Evolutionary conservation across 2,888 invertebrate species (phyloP).

Genomic region (Patella ulyssiponensis): DNA sequence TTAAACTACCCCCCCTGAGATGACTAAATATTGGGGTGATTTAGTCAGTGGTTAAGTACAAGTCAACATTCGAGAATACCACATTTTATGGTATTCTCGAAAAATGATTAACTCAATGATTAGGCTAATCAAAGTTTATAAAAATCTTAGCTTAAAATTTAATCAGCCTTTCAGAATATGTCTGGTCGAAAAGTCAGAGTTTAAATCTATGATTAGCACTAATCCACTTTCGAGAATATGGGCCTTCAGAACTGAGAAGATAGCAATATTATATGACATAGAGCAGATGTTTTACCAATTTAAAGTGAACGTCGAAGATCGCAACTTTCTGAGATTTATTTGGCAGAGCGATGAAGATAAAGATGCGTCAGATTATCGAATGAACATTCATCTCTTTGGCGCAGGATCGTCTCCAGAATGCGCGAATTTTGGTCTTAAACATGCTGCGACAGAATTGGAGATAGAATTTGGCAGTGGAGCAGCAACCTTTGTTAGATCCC

Average conservation of each 20-base stretch:
- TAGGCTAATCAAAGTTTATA: too few relatives aligned
- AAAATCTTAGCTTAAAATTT: too few relatives aligned
- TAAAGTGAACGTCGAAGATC: constrained; percentile 20
- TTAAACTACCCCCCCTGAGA: too few relatives aligned
- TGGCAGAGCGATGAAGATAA: constrained; percentile 27
- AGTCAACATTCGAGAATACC: too few relatives aligned
- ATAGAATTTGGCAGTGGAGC: constrained; percentile 17
- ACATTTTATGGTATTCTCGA: too few relatives aligned
- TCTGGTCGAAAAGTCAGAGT: too few relatives aligned
- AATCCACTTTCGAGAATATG: too few relatives aligned
- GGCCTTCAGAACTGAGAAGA: constrained; percentile 18
- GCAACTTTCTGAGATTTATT: constrained; percentile 36
- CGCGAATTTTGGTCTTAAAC: constrained; percentile 36
- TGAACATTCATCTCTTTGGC: constrained; percentile 40
- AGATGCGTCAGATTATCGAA: constrained; percentile 30
- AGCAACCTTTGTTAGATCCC: background rate
- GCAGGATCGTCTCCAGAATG: constrained; percentile 40
- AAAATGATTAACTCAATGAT: too few relatives aligned
- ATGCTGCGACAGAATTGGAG: constrained; percentile 24
- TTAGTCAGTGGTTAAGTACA: too few relatives aligned
- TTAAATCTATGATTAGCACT: too few relatives aligned
- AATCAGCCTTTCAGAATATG: too few relatives aligned
- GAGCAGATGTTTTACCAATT: constrained; percentile 37
- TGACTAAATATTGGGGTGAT: too few relatives aligned
- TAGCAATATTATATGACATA: constrained; percentile 40